Conservation (phyloP, 1,140 invertebrate genomes). For the Euwallacea similis region DNA sequence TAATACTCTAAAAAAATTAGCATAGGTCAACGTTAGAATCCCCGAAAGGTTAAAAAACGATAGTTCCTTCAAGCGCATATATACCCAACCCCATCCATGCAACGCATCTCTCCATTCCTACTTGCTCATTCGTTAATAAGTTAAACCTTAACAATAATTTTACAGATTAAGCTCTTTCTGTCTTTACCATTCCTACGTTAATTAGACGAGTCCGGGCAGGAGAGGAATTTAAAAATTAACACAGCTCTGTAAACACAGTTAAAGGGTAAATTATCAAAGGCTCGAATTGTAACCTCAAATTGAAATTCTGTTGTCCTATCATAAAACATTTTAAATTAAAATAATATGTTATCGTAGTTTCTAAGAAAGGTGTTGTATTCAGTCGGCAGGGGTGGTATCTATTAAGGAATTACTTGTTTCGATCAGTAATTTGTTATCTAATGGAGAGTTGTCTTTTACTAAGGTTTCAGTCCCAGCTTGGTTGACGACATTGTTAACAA, state of each 20-base stretch:
- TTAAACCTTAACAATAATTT: slow-evolving; percentile 32
- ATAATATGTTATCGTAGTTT: slow-evolving; percentile 42
- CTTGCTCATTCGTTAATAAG: slow-evolving; percentile 39
- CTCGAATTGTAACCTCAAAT: slow-evolving; percentile 13
- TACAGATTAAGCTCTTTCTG: slow-evolving; percentile 6
- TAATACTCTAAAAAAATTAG: slow-evolving; percentile 26
- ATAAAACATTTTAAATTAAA: too few relatives aligned
- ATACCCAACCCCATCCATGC: slow-evolving; percentile 13
- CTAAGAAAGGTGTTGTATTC: slow-evolving; percentile 38
- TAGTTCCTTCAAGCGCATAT: slow-evolving; percentile 23
- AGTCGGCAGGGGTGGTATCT: slow-evolving; percentile 39
- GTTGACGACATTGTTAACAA: slow-evolving; percentile 39
- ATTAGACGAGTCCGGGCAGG: neutral
- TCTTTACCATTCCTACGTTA: neutral
- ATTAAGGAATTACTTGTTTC: slow-evolving; percentile 27
- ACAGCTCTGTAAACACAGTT: slow-evolving; percentile 47
- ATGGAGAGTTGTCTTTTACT: slow-evolving; percentile 50
- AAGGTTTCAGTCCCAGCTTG: slow-evolving; percentile 37
- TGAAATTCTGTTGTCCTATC: too few relatives aligned
- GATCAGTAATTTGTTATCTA: slow-evolving; percentile 47
- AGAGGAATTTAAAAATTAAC: slow-evolving; percentile 40
- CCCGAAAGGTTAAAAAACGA: slow-evolving; percentile 6
- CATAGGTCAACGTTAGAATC: slow-evolving; percentile 16
- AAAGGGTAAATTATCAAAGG: slow-evolving; percentile 31
- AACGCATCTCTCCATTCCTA: slow-evolving; percentile 39